Conservation (phyloP, 2,113 vertebrate species). For the Archocentrus centrarchus region DNA sequence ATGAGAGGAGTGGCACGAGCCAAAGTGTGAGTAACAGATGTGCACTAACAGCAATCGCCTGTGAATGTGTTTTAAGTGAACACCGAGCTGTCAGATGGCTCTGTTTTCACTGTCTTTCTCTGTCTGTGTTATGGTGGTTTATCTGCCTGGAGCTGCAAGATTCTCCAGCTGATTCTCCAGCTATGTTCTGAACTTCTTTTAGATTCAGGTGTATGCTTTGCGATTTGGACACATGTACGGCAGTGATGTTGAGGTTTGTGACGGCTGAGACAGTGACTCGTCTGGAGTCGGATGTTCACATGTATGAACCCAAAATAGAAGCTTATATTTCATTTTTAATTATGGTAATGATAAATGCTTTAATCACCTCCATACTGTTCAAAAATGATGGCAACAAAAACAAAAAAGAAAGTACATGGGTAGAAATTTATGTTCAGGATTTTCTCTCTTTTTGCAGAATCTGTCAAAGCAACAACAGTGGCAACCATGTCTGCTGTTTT, state of each 20-base stretch:
- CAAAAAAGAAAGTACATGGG: not conserved
- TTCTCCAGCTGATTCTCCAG: not conserved
- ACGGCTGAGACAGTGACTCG: too few relatives aligned
- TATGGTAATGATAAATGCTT: too few relatives aligned
- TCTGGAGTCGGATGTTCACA: too few relatives aligned
- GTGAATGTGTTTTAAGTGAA: not conserved
- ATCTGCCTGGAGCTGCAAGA: not conserved
- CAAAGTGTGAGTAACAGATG: not conserved
- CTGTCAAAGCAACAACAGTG: not conserved
- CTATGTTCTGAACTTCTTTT: not conserved
- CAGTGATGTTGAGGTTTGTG: too few relatives aligned
- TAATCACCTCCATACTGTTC: too few relatives aligned
- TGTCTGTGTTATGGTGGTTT: not conserved
- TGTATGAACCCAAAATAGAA: too few relatives aligned
- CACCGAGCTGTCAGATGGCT: slow-evolving; percentile 42
- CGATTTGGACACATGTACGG: too few relatives aligned
- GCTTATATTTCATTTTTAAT: too few relatives aligned
- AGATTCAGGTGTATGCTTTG: not conserved
- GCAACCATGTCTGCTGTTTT: not conserved
- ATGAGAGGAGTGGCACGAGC: not conserved
- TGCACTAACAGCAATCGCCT: not conserved
- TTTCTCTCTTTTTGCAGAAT: not conserved
- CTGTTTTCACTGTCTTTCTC: not conserved
- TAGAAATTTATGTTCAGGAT: not conserved
- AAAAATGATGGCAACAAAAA: too few relatives aligned